Base-by-base conservation (phyloP, 2,888 invertebrate species). In the Drosophila paranaensis region DNA sequence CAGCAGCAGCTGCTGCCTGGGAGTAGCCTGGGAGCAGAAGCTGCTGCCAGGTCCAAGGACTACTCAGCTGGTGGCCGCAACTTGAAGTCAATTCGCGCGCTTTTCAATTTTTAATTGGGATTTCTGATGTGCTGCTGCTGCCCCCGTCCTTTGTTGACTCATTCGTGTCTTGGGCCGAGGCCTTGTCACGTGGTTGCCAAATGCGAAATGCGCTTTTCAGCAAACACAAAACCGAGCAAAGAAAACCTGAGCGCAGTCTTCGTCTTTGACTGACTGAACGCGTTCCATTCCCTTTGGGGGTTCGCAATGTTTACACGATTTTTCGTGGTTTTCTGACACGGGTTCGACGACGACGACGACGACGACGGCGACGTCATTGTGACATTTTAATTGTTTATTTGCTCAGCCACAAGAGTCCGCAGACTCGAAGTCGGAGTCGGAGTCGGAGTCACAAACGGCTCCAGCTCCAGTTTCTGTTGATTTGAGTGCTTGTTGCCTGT, bases 311-410 rank as follows among this genome's bases (percentile, higher is more conserved):
- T 84, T 82, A 76, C 75, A 50, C 79, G 83, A 85, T 86, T 88
- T 85, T 68, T 89, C 81, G 82, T 74, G 88, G 81, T 82, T 86
- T 78, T 82, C 88, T 88, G 88, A 88, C 90, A 88, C 89, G 88
- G 88, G 90, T 89, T 81, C 84, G 77, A 71, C 68, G 81, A 77
- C 90, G 90, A 88, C 6, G n/a, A 70, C 68, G 79, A 78, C 90
- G 90, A 86, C 10, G n/a, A 33, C 30, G 30, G n/a, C 30, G 48
- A 33, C 33, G 33, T 90, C 88, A 84, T 90, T 90, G 88, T 88
- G 88, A 88, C 88, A 88, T 90, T 88, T 88, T 88, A 88, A 88
- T 88, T 88, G 88, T 88, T 88, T 88, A 88, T 88, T 88, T 87
- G 89, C 90, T 35, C 50, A 45, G 51, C 55, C 43, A 27, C n/a